These are phyloP conservation scores for Melanogrammus aeglefinus DNA, from an alignment of 2,797 vertebrate genomes.

Conservation along the genomic window DNA sequence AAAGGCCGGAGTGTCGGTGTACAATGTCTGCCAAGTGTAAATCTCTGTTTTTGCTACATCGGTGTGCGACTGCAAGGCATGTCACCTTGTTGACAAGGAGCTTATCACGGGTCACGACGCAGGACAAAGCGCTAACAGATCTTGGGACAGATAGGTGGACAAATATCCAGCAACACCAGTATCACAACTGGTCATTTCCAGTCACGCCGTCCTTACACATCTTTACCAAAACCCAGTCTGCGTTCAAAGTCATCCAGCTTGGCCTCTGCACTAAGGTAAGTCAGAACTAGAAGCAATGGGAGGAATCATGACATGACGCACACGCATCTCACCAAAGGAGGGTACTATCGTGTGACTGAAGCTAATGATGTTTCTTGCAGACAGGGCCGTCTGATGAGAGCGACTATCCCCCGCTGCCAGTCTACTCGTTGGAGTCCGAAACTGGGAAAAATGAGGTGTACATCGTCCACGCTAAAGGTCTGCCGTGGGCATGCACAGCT, in stretches of 20 bases:
- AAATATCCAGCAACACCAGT: conserved; percentile 13
- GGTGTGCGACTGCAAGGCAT: conserved; percentile 34
- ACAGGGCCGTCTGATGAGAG: conserved; percentile 56
- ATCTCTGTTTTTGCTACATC: conserved; percentile 36
- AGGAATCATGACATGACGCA: background rate
- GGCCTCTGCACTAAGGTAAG: conserved; percentile 56
- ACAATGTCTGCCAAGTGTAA: conserved; percentile 47
- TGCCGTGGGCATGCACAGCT: conserved; percentile 83
- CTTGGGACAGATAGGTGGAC: background rate
- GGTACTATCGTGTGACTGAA: background rate
- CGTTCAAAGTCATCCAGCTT: background rate
- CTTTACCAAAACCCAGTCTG: conserved; percentile 17
- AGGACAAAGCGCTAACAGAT: background rate
- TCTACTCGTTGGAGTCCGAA: conserved; percentile 58
- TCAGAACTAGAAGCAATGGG: background rate
- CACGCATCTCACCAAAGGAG: too few species aligned
- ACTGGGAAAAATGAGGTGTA: conserved; percentile 71
- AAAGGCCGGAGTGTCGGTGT: background rate
- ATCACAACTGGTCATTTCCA: conserved; percentile 9
- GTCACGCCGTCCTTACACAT: background rate
- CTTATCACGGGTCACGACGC: background rate
- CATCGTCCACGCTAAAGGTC: conserved; percentile 83
- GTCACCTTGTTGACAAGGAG: background rate
- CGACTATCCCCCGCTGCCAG: conserved; percentile 74
- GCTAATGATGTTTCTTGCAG: conserved; percentile 30